Evolutionary conservation across 2,113 vertebrate genomes (phyloP).

Genomic region (Dasypus novemcinctus): DNA sequence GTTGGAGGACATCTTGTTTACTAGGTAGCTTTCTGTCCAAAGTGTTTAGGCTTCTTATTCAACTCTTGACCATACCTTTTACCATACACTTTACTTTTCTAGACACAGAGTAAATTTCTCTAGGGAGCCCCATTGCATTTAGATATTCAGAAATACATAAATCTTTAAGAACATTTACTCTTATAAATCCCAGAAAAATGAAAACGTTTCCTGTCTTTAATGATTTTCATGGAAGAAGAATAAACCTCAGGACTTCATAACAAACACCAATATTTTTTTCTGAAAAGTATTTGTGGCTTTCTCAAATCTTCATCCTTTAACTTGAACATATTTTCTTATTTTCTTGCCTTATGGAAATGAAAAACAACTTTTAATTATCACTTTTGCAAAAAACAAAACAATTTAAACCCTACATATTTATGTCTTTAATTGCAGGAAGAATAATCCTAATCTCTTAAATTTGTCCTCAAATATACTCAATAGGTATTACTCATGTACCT

Average conservation of each 20-base stretch:
- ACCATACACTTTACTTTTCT: neutral
- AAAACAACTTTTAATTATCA: neutral
- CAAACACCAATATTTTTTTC: neutral
- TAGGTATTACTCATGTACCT: neutral
- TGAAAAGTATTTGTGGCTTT: neutral
- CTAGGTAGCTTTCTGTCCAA: neutral
- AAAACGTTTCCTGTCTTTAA: neutral
- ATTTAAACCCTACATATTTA: neutral
- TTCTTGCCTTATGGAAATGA: neutral
- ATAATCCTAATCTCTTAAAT: neutral
- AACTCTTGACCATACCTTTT: neutral
- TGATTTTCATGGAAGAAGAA: neutral
- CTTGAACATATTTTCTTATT: slow-evolving; percentile 11
- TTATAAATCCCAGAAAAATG: neutral
- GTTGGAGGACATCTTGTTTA: slow-evolving; percentile 74
- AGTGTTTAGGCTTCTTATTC: neutral
- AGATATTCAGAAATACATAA: neutral
- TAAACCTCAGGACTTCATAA: neutral
- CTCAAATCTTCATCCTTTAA: neutral
- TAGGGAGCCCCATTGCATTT: neutral
- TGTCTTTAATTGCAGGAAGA: neutral
- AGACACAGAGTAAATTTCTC: neutral
- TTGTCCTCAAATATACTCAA: neutral
- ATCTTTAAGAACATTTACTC: neutral
- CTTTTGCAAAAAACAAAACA: neutral